Base-by-base conservation (phyloP, 2,113 vertebrate genomes). In the Gambusia holbrooki region DNA sequence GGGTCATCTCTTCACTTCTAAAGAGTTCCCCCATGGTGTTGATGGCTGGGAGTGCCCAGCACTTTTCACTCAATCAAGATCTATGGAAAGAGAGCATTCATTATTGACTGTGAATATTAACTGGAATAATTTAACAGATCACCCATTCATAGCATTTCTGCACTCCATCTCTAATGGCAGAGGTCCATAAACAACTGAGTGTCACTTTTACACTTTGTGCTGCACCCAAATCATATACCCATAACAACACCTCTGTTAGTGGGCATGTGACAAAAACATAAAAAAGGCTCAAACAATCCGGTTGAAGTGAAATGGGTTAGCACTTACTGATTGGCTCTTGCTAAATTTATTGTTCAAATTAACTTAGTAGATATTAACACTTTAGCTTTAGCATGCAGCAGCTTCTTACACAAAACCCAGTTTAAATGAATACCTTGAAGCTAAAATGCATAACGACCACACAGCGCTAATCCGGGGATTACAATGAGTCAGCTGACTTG, bases 1-100 rank as follows among this genome's bases (percentile, higher is more conserved):
- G 94, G 0, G 97, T 99, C 98, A 99, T 99, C 95, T 99, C 98
- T 85, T 99, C 97, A 35, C 98, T 99, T 81, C 98, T 93, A 93
- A 99, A 98, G 74, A 99, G 95, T 78, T 98, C 97, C 89, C 98
- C 97, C 98, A 99, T 99, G 91, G 84, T 92, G 92, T 73, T 81
- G 69, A 76, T 45, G 66, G 73, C 69, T 28, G 66, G 0, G 74
- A 78, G 70, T 14, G 62, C 66, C 67, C 65, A 40, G 79, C 74
- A 62, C 76, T 73, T 77, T 62, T 2, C 40, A 62, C 66, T 30
- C 37, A 62, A 77, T 37, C 66, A 22, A 32, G 69, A 85, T 25
- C 77, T 81, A 3, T 65, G 42, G 60, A 78, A 72, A 74, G 1
- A 3, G 8, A 66, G 65, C 12, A 70, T 65, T 17, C 29, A 45